Evolutionary conservation across 1,140 invertebrate species (phyloP).

Genomic region (Ruditapes philippinarum): DNA sequence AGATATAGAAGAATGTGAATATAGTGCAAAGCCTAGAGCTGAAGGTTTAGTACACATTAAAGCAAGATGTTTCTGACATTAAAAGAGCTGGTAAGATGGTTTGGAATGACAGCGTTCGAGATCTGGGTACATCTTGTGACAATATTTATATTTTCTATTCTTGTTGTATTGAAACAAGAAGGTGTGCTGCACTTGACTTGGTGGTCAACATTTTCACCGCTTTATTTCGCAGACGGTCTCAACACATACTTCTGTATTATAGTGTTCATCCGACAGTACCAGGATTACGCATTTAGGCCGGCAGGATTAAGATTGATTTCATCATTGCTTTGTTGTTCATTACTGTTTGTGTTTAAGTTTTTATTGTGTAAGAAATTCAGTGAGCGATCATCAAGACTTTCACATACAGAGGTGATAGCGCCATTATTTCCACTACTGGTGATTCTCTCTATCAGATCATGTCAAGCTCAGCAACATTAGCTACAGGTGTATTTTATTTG

Average conservation of each 20-base stretch:
- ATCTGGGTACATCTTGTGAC: conserved; percentile 96
- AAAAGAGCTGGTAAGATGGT: conserved; percentile 96
- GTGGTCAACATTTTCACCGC: conserved; percentile 95
- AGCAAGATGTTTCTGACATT: conserved; percentile 96
- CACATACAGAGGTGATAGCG: conserved; percentile 96
- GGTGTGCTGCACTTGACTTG: conserved; percentile 82
- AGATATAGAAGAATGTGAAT: no score
- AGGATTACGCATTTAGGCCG: conserved; percentile 88
- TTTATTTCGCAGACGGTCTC: conserved; percentile 96
- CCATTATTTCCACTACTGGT: conserved; percentile 95
- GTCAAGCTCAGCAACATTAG: conserved; percentile 90
- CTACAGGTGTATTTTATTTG: no score
- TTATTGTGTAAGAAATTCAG: conserved; percentile 95
- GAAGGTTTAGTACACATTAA: no score
- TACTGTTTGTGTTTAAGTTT: conserved; percentile 97
- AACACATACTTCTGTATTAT: conserved; percentile 98
- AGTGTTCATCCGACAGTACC: conserved; percentile 96
- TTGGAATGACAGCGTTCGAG: conserved; percentile 97
- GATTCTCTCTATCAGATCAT: conserved; percentile 96
- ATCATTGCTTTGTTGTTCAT: conserved; percentile 93
- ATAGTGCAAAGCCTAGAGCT: no score
- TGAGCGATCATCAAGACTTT: conserved; percentile 90
- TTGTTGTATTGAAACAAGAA: conserved; percentile 91
- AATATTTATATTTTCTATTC: conserved; percentile 93
- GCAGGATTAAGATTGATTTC: conserved; percentile 93